These are phyloP conservation scores for Brachyrhaphis roseni DNA, from an alignment of 2,797 vertebrate species.

Conservation along the genomic window DNA sequence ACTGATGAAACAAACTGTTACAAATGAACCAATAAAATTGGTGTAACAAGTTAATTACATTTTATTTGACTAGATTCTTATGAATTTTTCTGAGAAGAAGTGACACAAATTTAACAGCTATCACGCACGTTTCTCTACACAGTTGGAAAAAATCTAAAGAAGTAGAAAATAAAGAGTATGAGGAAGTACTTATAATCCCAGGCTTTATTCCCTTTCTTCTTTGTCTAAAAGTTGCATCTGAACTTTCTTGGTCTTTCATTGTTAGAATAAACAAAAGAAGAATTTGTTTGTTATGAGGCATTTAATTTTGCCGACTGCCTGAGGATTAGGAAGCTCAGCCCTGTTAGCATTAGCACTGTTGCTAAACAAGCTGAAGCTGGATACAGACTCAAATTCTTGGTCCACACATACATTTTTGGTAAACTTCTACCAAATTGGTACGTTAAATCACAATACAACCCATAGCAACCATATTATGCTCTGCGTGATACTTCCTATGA, in stretches of 20 bases:
- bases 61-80: background rate
- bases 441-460: background rate
- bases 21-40: slow-evolving; percentile 8
- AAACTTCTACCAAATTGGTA: background rate
- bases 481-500: background rate
- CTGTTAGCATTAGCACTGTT: background rate
- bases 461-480: background rate
- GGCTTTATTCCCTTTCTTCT: background rate
- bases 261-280: background rate
- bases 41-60: slow-evolving; percentile 3
- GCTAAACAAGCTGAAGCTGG: background rate
- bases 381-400: background rate
- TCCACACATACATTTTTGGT: background rate
- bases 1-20: slow-evolving; percentile 31
- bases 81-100: background rate
- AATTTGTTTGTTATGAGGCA: background rate
- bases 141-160: slow-evolving; percentile 18
- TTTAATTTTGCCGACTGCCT: background rate
- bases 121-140: background rate
- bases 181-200: background rate
- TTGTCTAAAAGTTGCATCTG: background rate
- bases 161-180: slow-evolving; percentile 14
- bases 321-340: background rate
- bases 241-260: background rate
- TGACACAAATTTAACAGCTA: background rate